These are phyloP conservation scores for Anastrepha obliqua DNA, from an alignment of 1,140 invertebrate genomes.

Conservation along the genomic window DNA sequence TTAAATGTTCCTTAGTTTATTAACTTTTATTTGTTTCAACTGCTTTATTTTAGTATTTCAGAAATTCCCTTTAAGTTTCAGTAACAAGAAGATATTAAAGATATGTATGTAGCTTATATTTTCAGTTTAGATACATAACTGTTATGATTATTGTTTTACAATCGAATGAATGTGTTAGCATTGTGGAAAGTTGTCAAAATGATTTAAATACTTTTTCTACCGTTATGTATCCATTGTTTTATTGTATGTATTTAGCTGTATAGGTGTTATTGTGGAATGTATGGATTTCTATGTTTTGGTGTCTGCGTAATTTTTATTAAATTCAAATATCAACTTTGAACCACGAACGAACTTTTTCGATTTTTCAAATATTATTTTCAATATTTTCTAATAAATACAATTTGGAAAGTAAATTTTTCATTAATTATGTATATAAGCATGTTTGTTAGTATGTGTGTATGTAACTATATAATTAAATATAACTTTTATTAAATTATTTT, in stretches of 20 bases:
- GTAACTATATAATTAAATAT: slow-evolving; percentile 41
- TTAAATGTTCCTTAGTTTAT: background rate
- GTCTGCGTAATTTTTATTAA: slow-evolving; percentile 5
- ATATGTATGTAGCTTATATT: slow-evolving; percentile 14
- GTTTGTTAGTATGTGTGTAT: slow-evolving; percentile 17
- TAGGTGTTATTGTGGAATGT: background rate
- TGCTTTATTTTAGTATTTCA: slow-evolving; percentile 21
- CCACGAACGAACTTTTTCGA: slow-evolving; percentile 1
- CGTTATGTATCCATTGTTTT: background rate
- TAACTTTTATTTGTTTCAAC: background rate
- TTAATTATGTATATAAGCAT: slow-evolving; percentile 4
- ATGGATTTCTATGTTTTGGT: background rate
- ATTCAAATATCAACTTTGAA: slow-evolving; percentile 50
- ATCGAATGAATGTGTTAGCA: background rate
- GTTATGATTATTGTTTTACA: background rate
- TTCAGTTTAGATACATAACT: slow-evolving; percentile 2
- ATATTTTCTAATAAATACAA: slow-evolving; percentile 15
- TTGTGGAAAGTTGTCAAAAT: background rate
- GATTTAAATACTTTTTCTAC: slow-evolving; percentile 5
- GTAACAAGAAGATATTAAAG: slow-evolving; percentile 47
- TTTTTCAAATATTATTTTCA: background rate
- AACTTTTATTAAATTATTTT: slow-evolving; percentile 13
- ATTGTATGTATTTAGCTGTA: background rate
- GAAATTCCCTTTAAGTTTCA: slow-evolving; percentile 45
- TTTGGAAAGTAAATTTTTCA: slow-evolving; percentile 30